phyloP scores from a whole-genome alignment of 2,797 vertebrate genomes.

The Potorous gilbertii region DNA sequence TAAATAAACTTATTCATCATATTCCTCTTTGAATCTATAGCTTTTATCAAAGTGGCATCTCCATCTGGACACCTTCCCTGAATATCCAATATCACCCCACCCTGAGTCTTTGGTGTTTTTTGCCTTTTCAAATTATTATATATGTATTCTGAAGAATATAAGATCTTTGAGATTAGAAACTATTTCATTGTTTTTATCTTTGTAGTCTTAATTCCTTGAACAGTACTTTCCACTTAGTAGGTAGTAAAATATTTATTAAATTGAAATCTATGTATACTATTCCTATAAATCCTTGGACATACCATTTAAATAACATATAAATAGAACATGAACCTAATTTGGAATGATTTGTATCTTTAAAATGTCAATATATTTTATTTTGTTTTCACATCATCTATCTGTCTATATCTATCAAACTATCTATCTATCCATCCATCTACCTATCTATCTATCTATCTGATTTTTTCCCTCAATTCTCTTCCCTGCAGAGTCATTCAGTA shows the following conservation, averaged over 20 bases:
- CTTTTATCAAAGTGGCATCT: too few species aligned
- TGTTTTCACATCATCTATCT: background rate
- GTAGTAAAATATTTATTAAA: background rate
- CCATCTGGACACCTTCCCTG: too few species aligned
- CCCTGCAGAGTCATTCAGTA: background rate
- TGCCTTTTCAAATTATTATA: background rate
- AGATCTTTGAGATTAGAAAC: background rate
- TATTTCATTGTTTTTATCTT: background rate
- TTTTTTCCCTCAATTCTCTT: background rate
- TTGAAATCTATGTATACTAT: background rate
- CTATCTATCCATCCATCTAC: too few species aligned
- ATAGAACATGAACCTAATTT: background rate
- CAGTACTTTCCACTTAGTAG: background rate
- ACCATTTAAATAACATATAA: background rate
- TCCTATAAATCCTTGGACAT: background rate
- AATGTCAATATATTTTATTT: background rate
- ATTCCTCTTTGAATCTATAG: too few species aligned
- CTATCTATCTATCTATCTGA: too few species aligned
- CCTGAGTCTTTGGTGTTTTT: background rate
- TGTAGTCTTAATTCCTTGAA: background rate
- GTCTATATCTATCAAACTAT: background rate
- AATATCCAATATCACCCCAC: too few species aligned
- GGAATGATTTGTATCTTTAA: background rate
- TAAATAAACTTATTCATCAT: too few species aligned
- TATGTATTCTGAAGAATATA: background rate